Evolutionary conservation across 2,888 invertebrate species (phyloP).

Genomic region (Callyntrura guangdongensis): DNA sequence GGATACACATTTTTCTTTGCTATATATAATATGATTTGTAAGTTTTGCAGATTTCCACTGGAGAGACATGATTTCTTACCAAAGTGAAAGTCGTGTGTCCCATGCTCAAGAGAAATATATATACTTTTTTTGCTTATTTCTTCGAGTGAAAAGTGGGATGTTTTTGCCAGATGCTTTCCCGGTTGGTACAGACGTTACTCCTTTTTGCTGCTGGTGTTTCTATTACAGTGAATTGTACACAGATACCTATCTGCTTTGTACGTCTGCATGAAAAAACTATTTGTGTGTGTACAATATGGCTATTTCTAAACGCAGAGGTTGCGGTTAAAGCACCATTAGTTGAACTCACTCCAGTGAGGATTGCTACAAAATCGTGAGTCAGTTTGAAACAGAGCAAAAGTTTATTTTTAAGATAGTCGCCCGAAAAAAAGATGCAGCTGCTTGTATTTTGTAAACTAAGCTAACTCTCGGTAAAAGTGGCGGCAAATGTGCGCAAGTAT

Average conservation of each 20-base stretch:
- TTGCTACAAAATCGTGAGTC: background rate
- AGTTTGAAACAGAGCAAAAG: background rate
- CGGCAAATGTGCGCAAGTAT: too few species aligned
- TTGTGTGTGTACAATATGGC: slow-evolving; percentile 20
- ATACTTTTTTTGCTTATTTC: slow-evolving; percentile 21
- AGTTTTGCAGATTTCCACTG: background rate
- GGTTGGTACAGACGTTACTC: background rate
- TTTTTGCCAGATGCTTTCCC: slow-evolving; percentile 72
- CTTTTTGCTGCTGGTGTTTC: slow-evolving; percentile 1
- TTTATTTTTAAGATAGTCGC: slow-evolving; percentile 16
- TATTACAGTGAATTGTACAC: background rate
- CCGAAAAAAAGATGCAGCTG: background rate
- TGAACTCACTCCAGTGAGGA: background rate
- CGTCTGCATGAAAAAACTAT: background rate
- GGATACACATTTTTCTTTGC: background rate
- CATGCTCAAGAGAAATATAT: background rate
- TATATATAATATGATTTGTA: slow-evolving; percentile 20
- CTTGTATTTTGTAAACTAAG: background rate
- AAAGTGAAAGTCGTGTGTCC: background rate
- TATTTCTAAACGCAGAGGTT: slow-evolving; percentile 47
- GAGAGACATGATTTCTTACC: slow-evolving; percentile 9
- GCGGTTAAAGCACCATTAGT: slow-evolving; percentile 34
- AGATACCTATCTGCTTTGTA: background rate
- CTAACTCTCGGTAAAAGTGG: too few species aligned
- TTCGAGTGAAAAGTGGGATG: slow-evolving; percentile 68